phyloP scores from a whole-genome alignment of 2,797 vertebrate genomes.

The Acanthurus leucopareius region DNA sequence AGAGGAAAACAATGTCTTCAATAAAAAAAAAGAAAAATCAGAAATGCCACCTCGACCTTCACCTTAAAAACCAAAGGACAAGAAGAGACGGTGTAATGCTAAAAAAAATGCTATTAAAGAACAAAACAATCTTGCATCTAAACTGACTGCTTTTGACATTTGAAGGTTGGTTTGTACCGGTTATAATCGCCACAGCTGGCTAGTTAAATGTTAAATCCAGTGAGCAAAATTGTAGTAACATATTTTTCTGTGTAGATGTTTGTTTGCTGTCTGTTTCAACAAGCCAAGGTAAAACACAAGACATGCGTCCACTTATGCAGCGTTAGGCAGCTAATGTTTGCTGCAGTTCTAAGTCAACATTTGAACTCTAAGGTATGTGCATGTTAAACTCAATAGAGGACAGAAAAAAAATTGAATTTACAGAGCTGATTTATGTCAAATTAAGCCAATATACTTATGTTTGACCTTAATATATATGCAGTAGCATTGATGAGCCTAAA shows the following conservation, averaged over 20 bases:
- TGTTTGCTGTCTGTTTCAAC: not conserved
- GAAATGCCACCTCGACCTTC: not conserved
- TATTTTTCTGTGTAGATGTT: not conserved
- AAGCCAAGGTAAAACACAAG: not conserved
- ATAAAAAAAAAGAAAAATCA: not conserved
- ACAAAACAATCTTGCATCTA: slow-evolving; percentile 2
- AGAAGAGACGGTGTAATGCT: not conserved
- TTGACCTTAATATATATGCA: slow-evolving; percentile 13
- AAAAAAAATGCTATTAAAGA: not conserved
- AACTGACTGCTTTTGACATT: not conserved
- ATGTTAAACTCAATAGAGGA: too few species aligned
- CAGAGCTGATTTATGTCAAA: too few species aligned
- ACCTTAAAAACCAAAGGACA: not conserved
- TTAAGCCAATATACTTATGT: not conserved
- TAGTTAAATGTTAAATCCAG: not conserved
- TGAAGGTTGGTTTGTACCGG: not conserved
- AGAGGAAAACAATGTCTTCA: not conserved
- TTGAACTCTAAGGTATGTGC: too few species aligned
- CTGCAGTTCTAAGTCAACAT: not conserved
- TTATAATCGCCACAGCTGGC: not conserved
- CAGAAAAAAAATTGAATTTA: too few species aligned
- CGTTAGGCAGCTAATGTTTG: not conserved
- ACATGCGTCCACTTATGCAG: not conserved
- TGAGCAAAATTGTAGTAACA: not conserved
- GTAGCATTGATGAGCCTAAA: slow-evolving; percentile 49